Evolutionary conservation across 2,797 vertebrate genomes (phyloP), one percentile per base, ranked within the genome.

Genomic region (Erethizon dorsatum): DNA sequence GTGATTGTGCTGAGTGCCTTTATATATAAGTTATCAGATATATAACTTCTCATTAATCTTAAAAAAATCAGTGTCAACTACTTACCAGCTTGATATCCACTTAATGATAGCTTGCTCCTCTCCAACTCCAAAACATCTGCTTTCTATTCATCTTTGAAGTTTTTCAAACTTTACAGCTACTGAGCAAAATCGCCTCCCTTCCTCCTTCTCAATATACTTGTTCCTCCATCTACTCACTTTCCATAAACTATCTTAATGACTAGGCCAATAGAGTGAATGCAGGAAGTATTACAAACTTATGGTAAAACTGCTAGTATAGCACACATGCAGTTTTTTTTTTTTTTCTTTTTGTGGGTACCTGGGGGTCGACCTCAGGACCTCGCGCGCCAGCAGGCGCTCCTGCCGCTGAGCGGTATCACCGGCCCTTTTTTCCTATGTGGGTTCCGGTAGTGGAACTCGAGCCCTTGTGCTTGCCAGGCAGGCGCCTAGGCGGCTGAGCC

Each of bases 221-320:
- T 80, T 88, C 56, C 26, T 96, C 41, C 14, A 41, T 73, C 52
- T 93, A 78, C n/a, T 2, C n/a, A 52, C n/a, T 86, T 65, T 90
- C 18, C 47, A 88, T 22, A 79, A 41, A 26, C 33, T 90, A 65
- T 83, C 33, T 75, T 59, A 83, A 86, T 47, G 47, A 82, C 17
- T 71, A 88, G 91, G 17, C 12, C 78, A 80, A 22, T 11, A 67
- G 47, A 83, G 41, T 77, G 24, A 91, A 91, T 18, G 56, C 41
- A 95, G 41, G 45, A 91, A 83, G 67, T 86, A 37, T 33, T 52
- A 52, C 83, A 91, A 79, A 52, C 22, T 22, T 87, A 75, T 41
- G 0, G 31, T 26, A 84, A 96, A 95, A 82, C 79, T 82, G 71
- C 45, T 84, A 85, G 84, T 41, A 91, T 84, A 65, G 11, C 54